Conservation (phyloP, 2,888 invertebrate species). For the Sphinx pinastri region DNA sequence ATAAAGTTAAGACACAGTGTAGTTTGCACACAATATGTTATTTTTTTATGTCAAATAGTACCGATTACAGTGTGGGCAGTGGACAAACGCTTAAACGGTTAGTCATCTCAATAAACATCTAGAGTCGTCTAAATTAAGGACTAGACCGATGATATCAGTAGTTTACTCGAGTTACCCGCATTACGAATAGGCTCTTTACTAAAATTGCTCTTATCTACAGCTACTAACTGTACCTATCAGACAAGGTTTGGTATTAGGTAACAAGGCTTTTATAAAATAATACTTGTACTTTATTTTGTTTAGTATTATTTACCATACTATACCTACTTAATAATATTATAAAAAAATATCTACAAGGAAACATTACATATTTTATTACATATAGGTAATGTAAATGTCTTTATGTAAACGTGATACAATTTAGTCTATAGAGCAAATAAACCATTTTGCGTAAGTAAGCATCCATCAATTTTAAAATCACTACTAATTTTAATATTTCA, state of each 20-base stretch:
- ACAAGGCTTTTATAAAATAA: background rate
- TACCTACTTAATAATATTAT: too few species aligned
- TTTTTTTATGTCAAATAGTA: constrained; percentile 62
- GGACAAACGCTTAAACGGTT: constrained; percentile 67
- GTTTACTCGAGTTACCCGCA: constrained; percentile 18
- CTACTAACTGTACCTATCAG: background rate
- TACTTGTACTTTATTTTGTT: background rate
- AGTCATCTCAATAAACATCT: constrained; percentile 74
- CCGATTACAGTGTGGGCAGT: constrained; percentile 70
- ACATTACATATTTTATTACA: too few species aligned
- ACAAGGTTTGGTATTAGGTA: background rate
- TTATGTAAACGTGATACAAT: too few species aligned
- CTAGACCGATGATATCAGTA: constrained; percentile 58
- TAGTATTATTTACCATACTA: background rate
- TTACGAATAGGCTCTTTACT: constrained; percentile 13
- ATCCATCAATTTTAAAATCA: too few species aligned
- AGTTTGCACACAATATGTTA: constrained; percentile 36
- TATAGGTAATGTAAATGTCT: too few species aligned
- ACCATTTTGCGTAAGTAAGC: too few species aligned
- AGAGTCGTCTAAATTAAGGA: constrained; percentile 67
- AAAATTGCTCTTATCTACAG: background rate
- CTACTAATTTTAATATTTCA: too few species aligned
- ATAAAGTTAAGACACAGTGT: constrained; percentile 33
- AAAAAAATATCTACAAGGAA: too few species aligned
- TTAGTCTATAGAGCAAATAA: too few species aligned